phyloP scores from a whole-genome alignment of 1,140 invertebrate genomes.

The Cyclargus thomasi region DNA sequence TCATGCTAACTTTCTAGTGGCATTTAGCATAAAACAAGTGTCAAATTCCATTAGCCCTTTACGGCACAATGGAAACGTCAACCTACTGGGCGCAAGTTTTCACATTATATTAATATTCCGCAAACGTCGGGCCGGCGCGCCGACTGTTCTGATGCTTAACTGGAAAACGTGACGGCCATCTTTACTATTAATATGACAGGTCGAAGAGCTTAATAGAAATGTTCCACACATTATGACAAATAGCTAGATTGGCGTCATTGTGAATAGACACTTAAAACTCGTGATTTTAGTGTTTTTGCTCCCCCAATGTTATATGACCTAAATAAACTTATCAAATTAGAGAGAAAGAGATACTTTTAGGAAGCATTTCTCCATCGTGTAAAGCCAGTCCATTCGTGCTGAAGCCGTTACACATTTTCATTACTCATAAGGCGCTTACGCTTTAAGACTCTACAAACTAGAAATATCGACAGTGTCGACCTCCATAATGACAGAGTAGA shows the following conservation, averaged over 20 bases:
- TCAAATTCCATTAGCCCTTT: not conserved
- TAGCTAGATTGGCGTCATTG: too few relatives aligned
- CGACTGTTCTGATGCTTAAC: not conserved
- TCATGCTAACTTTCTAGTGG: too few relatives aligned
- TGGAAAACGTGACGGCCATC: not conserved
- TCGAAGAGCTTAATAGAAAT: not conserved
- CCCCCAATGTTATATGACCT: too few relatives aligned
- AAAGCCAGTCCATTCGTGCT: too few relatives aligned
- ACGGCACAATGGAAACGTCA: not conserved
- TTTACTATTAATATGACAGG: not conserved
- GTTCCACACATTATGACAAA: not conserved
- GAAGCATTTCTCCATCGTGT: too few relatives aligned
- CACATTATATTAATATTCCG: conserved; percentile 1
- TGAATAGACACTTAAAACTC: too few relatives aligned
- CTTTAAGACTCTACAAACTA: too few relatives aligned
- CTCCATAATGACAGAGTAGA: not conserved
- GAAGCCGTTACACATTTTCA: too few relatives aligned
- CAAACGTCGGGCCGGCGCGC: not conserved
- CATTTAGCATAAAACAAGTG: not conserved
- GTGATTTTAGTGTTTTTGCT: too few relatives aligned
- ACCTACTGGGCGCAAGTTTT: not conserved
- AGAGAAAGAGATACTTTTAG: too few relatives aligned
- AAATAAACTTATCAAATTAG: too few relatives aligned
- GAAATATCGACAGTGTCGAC: not conserved
- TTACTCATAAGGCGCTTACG: too few relatives aligned